Base-by-base conservation (phyloP, 2,888 invertebrate species). In the Drosophila stalkeri region DNA sequence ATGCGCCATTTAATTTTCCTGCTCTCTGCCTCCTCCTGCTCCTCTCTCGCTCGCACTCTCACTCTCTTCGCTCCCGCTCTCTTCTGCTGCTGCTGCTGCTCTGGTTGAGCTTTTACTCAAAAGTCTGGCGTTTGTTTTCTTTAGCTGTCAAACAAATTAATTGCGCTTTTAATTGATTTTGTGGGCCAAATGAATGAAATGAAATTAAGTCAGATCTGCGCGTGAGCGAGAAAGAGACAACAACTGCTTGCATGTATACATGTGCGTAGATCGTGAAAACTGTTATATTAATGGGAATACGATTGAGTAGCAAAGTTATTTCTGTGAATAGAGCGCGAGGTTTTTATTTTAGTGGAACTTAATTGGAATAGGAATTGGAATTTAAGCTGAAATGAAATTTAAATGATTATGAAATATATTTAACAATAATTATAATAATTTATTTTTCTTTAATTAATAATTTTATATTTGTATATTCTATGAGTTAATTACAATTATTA, bases 91-190 rank as follows among this genome's bases (percentile, higher is more conserved):
- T n/a, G 3, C 11, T 27, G 14, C n/a, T 47, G 46, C 41, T 4
- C 46, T 12, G 14, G 6, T 16, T 18, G 51, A 77, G 78, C 78
- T 77, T 73, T 77, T 57, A 37, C 63, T 63, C 72, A 74, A 81
- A 70, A 80, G 71, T 80, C 81, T 76, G 79, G 77, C 81, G 81
- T 85, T 75, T 77, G 86, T 87, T 89, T 87, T 87, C 90, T 78
- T 85, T 75, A 72, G 81, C 89, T 86, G 86, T 90, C 90, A 90
- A 83, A 86, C 90, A 86, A 90, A 86, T 86, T 88, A 86, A 86
- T 86, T 90, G 88, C 81, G 75, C 90, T 86, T 88, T 86, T 86
- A 86, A 86, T 86, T 90, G 86, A 80, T 80, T 86, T 88, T 76
- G 81, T 68, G 86, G 74, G 75, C 65, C 65, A 80, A 80, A 78